Percentiles rank a stretch among this genome's conserved stretches.
phyloP scores from a whole-genome alignment of 2,797 vertebrate genomes.

The Prunella strophiata region DNA sequence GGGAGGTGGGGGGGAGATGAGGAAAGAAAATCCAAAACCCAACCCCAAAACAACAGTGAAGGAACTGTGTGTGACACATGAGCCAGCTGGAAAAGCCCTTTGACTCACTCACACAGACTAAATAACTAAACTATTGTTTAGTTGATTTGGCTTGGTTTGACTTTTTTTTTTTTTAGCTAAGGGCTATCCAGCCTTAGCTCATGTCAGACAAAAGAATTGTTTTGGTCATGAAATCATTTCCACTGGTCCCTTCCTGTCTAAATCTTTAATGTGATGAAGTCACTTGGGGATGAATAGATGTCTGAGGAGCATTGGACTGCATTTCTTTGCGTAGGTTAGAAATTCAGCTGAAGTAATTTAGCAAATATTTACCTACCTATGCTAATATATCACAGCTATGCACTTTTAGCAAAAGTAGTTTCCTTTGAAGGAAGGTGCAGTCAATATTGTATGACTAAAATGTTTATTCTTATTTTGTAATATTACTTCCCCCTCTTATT shows the following conservation, averaged over 20 bases:
- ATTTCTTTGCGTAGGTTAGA: neutral
- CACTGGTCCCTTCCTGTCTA: neutral
- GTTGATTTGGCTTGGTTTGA: neutral
- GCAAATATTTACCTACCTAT: neutral
- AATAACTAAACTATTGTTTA: neutral
- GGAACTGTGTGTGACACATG: neutral
- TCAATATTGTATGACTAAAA: neutral
- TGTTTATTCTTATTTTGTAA: neutral
- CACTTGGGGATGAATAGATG: neutral
- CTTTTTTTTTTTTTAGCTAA: neutral
- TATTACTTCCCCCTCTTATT: neutral
- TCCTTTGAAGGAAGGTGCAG: neutral
- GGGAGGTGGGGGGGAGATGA: neutral
- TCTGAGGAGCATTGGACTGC: neutral
- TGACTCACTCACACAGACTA: neutral
- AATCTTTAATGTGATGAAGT: neutral
- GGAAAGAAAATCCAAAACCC: neutral
- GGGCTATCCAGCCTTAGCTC: neutral
- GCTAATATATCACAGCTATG: neutral
- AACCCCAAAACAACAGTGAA: neutral
- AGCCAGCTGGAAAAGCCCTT: conserved; percentile 42
- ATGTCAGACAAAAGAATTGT: neutral
- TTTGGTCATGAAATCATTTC: neutral
- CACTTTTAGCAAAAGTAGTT: neutral
- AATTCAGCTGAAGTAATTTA: neutral